A percentile compares a stretch with the other conserved stretches of the same genome.
Evolutionary conservation across 2,113 vertebrate genomes (phyloP).

Genomic region (Zosterops lateralis): DNA sequence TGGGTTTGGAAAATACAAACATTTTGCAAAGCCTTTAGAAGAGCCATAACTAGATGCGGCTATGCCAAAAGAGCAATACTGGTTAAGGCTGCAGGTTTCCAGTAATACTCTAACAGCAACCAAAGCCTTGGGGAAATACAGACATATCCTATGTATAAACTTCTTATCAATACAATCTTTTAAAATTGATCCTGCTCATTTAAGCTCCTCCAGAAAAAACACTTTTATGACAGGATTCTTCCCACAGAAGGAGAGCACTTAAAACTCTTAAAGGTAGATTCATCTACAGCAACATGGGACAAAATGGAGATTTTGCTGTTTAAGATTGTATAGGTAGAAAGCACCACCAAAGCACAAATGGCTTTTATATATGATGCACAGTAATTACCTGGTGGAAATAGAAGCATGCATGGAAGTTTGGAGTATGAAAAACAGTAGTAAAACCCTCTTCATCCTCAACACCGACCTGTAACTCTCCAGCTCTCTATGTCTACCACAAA

Average conservation of each 20-base stretch:
- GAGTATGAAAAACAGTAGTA: not conserved
- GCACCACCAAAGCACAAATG: not conserved
- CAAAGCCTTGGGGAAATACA: not conserved
- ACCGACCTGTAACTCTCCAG: not conserved
- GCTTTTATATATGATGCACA: not conserved
- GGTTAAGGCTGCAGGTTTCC: not conserved
- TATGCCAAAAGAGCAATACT: not conserved
- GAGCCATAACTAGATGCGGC: not conserved
- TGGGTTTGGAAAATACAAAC: not conserved
- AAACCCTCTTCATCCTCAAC: not conserved
- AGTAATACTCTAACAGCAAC: not conserved
- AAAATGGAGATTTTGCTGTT: not conserved
- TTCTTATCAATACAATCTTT: not conserved
- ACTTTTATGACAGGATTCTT: not conserved
- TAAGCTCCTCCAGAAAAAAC: not conserved
- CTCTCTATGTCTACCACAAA: not conserved
- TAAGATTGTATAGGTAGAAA: not conserved
- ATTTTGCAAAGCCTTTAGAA: not conserved
- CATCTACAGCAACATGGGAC: not conserved
- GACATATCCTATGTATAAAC: not conserved
- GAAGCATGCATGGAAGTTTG: rapidly evolving
- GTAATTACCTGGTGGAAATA: not conserved
- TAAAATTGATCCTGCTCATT: not conserved
- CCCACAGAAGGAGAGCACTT: rapidly evolving
- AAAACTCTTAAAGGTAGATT: not conserved